Evolutionary conservation across 2,888 invertebrate genomes (phyloP).

Genomic region (Anticlea derivata): DNA sequence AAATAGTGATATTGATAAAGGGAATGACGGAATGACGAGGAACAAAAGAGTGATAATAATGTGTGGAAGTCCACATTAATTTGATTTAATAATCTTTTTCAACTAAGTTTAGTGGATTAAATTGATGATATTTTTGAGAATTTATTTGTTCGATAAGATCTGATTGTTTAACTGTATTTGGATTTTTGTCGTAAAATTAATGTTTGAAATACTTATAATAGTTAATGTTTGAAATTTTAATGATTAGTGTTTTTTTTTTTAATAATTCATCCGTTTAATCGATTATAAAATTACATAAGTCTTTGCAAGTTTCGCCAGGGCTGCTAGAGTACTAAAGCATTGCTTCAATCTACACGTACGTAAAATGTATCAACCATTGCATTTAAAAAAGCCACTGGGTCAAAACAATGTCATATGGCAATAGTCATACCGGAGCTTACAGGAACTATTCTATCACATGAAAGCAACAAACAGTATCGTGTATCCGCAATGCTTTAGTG

Average conservation of each 20-base stretch:
- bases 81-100: slow-evolving; percentile 1
- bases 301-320: slow-evolving; percentile 44
- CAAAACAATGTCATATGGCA: too few relatives aligned
- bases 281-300: slow-evolving; percentile 50
- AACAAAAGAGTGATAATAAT: slow-evolving; percentile 49
- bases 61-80: slow-evolving; percentile 51
- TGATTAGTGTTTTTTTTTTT: slow-evolving; percentile 39
- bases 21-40: slow-evolving; percentile 62
- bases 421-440: too few relatives aligned
- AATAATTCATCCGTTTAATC: slow-evolving; percentile 41
- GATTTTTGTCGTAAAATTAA: slow-evolving; percentile 22
- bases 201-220: slow-evolving; percentile 23
- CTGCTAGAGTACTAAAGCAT: background rate
- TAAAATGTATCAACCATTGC: too few relatives aligned
- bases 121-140: slow-evolving; percentile 55
- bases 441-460: too few relatives aligned
- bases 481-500: slow-evolving; percentile 6
- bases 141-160: slow-evolving; percentile 58
- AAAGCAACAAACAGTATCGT: background rate
- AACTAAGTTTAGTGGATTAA: slow-evolving; percentile 38
- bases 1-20: slow-evolving; percentile 58
- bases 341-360: too few relatives aligned
- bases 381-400: too few relatives aligned
- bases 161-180: slow-evolving; percentile 33
- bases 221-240: slow-evolving; percentile 34